phyloP scores from a whole-genome alignment of 1,140 invertebrate species.

The Pollicipes pollicipes region DNA sequence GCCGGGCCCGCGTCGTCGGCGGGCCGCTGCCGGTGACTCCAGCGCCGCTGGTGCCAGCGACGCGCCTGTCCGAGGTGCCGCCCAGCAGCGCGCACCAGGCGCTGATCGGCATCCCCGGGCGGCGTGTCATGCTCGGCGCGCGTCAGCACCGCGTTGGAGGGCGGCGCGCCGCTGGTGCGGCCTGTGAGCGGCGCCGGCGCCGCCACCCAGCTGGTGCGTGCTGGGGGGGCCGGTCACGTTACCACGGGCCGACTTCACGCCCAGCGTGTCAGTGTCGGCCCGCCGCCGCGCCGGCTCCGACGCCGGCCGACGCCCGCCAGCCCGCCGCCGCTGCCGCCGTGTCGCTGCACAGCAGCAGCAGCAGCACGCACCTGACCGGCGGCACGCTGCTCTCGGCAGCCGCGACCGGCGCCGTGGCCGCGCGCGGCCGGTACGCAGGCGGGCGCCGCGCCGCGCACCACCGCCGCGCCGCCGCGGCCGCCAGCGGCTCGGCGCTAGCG shows the following conservation, averaged over 20 bases:
- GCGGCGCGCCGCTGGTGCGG: background rate
- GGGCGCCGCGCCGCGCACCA: constrained; percentile 8
- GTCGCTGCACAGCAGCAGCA: background rate
- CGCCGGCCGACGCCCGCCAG: background rate
- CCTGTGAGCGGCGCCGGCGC: background rate
- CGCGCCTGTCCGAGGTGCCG: constrained; percentile 16
- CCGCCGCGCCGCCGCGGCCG: constrained; percentile 8
- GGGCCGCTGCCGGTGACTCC: too few species aligned
- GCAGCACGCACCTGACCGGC: background rate
- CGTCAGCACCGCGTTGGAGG: background rate
- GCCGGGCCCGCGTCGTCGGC: background rate
- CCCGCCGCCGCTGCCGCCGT: background rate
- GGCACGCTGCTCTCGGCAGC: background rate
- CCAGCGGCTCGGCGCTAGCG: background rate
- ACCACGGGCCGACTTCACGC: too few species aligned
- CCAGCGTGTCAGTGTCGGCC: too few species aligned
- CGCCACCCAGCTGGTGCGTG: background rate
- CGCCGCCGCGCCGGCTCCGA: constrained; percentile 2
- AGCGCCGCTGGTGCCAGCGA: background rate
- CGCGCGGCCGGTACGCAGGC: constrained; percentile 6
- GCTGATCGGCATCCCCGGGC: constrained; percentile 20
- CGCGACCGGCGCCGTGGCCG: constrained; percentile 7
- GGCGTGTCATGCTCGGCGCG: constrained; percentile 10
- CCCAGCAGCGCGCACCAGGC: constrained; percentile 20
- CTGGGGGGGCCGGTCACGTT: too few species aligned